These are phyloP conservation scores for Aplysia californica DNA, from an alignment of 1,140 invertebrate species.

Conservation along the genomic window DNA sequence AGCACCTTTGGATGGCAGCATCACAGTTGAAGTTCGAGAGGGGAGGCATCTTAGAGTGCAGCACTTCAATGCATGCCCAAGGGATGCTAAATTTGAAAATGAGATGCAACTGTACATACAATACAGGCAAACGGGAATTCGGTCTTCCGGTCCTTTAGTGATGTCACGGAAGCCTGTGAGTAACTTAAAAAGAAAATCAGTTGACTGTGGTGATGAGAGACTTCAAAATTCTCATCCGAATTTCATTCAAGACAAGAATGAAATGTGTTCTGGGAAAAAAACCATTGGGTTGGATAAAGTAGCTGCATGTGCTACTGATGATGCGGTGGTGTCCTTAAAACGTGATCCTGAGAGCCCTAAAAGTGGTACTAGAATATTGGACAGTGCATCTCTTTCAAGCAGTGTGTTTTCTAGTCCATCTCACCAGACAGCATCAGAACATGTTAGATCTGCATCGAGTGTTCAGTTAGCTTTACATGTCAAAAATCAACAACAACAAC, in stretches of 20 bases:
- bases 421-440: too few relatives aligned
- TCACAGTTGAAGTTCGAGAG: conserved; percentile 44
- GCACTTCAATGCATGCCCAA: conserved; percentile 48
- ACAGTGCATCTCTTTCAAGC: neutral
- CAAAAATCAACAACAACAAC: neutral
- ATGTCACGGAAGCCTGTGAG: conserved; percentile 10
- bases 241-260: conserved; percentile 6
- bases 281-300: too few relatives aligned
- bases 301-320: too few relatives aligned
- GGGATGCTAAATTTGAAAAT: conserved; percentile 53
- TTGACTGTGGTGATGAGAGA: neutral
- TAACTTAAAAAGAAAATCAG: neutral
- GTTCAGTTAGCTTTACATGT: conserved; percentile 1
- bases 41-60: conserved; percentile 48
- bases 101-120: conserved; percentile 45
- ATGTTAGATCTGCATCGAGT: conserved; percentile 12
- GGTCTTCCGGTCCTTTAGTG: conserved; percentile 24
- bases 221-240: conserved; percentile 6
- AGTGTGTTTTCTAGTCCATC: neutral
- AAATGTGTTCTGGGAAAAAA: too few relatives aligned
- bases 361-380: neutral
- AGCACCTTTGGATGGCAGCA: conserved; percentile 1
- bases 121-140: conserved; percentile 32
- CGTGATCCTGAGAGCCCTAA: neutral
- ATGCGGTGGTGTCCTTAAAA: neutral